phyloP scores from a whole-genome alignment of 1,140 invertebrate species.

The Brachystomella parvula region DNA sequence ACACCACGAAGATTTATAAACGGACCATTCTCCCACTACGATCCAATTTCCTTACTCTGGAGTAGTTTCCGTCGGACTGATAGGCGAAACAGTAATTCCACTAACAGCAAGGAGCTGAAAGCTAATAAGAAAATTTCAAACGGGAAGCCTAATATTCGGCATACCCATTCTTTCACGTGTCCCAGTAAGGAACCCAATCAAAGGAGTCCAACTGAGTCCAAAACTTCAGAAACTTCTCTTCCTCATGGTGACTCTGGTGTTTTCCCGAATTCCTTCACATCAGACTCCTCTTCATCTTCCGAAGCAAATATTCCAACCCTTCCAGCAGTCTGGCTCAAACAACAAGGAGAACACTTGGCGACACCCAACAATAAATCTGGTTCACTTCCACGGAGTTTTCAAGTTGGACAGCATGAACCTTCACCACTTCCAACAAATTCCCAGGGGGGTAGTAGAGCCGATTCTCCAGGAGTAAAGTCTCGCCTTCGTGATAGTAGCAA shows the following conservation, averaged over 20 bases:
- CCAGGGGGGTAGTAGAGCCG: background rate
- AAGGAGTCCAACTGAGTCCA: background rate
- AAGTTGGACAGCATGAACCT: slow-evolving; percentile 47
- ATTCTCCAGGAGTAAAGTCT: slow-evolving; percentile 18
- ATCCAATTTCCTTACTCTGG: slow-evolving; percentile 36
- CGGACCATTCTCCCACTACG: slow-evolving; percentile 36
- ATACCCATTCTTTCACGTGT: slow-evolving; percentile 38
- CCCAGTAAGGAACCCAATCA: slow-evolving; percentile 25
- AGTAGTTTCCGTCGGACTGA: slow-evolving; percentile 35
- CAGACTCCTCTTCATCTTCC: slow-evolving; percentile 37
- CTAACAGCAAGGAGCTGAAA: background rate
- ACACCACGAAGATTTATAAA: slow-evolving; percentile 35
- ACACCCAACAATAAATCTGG: slow-evolving; percentile 56
- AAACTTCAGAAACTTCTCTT: slow-evolving; percentile 24
- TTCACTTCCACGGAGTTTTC: slow-evolving; percentile 67
- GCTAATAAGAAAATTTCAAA: slow-evolving; percentile 24
- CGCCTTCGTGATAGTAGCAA: slow-evolving; percentile 25
- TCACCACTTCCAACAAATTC: background rate
- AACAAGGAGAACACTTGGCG: slow-evolving; percentile 49
- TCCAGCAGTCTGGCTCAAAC: slow-evolving; percentile 55
- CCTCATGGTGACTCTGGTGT: slow-evolving; percentile 36
- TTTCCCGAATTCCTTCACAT: slow-evolving; percentile 31
- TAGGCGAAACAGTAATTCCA: background rate
- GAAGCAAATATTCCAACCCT: slow-evolving; percentile 48
- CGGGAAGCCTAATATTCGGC: slow-evolving; percentile 36